Evolutionary conservation across 2,888 invertebrate species (phyloP).

Genomic region (Apoda limacodes): DNA sequence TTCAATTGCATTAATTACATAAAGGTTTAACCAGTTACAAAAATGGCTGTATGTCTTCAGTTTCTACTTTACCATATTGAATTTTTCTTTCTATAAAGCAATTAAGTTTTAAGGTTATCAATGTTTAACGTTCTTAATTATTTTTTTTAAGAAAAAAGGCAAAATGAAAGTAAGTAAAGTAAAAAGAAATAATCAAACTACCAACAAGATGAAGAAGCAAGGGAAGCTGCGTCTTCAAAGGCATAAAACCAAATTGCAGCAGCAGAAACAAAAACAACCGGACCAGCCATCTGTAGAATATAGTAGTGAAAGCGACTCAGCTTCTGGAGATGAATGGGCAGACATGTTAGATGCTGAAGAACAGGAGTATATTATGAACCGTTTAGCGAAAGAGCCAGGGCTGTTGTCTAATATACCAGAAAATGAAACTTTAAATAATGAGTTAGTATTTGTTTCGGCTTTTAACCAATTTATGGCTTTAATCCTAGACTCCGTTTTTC

Average conservation of each 20-base stretch:
- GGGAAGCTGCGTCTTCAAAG: slow-evolving; percentile 62
- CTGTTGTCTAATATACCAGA: slow-evolving; percentile 49
- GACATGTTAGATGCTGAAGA: slow-evolving; percentile 72
- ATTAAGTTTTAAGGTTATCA: no score
- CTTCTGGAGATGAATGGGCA: slow-evolving; percentile 64
- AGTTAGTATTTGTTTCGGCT: slow-evolving; percentile 5
- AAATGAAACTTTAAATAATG: no score
- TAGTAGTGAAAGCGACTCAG: slow-evolving; percentile 55
- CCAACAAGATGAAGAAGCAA: slow-evolving; percentile 67
- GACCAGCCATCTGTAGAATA: slow-evolving; percentile 36
- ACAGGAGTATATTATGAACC: slow-evolving; percentile 57
- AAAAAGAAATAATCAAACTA: slow-evolving; percentile 69
- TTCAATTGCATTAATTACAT: no score
- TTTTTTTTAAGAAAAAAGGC: slow-evolving; percentile 57
- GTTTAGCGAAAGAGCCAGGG: slow-evolving; percentile 51
- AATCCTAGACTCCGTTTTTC: no score
- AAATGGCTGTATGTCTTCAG: slow-evolving; percentile 44
- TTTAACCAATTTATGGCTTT: no score
- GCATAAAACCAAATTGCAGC: slow-evolving; percentile 45
- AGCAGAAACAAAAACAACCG: slow-evolving; percentile 38
- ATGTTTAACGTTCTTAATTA: no score
- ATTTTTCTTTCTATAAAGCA: no score
- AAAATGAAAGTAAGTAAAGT: slow-evolving; percentile 65
- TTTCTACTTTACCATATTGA: slow-evolving; percentile 5
- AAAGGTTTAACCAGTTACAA: no score